phyloP scores from a whole-genome alignment of 2,113 vertebrate genomes.

The human region GRCh38 chr13:113455501-113456000 shows the following conservation, averaged over 20 bases:
- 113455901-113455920: background rate
- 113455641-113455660: background rate
- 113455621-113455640: background rate
- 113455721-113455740: background rate
- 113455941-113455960: background rate
- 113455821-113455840: background rate
- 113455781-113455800: background rate
- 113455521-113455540: no score
- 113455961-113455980: background rate
- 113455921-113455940: background rate
- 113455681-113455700: background rate
- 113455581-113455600: background rate
- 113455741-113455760: background rate
- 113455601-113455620: background rate
- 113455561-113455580: background rate
- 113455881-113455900: background rate
- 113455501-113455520: no score
- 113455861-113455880: background rate
- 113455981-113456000: background rate
- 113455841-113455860: background rate
- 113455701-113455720: background rate
- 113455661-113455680: background rate
- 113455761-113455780: conserved; percentile 72
- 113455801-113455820: background rate
- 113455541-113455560: background rate